Base-by-base conservation (phyloP, 2,797 vertebrate genomes). In the Poeciliopsis infans region DNA sequence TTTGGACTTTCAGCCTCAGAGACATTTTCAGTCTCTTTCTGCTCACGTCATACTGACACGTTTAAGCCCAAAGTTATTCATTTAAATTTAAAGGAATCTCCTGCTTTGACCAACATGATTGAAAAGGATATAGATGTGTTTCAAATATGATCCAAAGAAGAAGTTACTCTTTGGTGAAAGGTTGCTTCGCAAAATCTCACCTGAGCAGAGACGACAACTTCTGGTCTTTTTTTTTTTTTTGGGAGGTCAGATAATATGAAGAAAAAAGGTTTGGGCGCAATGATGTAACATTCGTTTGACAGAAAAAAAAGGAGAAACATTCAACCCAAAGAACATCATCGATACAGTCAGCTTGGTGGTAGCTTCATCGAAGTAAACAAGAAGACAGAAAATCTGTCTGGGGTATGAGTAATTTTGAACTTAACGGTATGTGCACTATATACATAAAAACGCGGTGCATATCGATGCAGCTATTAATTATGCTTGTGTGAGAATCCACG, bases 391-490 rank as follows among this genome's bases (percentile, higher is more conserved):
- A n/a, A 28, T 46, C 41, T 16, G 25, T 13, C 25, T 4, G n/a
- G 25, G 13, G n/a, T 70, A 3, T 11, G 43, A 46, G 45, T 18
- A 70, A 28, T 28, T 46, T 28, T 45, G 5, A n/a, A 4, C 11
- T 43, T n/a, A 6, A 69, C 43, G 46, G 13, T 49, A 78, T 59
- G 49, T 47, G 39, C 18, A n/a, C 23, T 41, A 77, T 71, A 85
- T 1, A 59, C 11, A 73, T 55, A 57, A 79, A 55, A 74, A 79
- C 51, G 7, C 72, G 13, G 28, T 81, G 70, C 66, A 78, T 77
- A 82, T 72, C 75, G 43, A 78, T 74, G 72, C 81, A 84, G 77
- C 81, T 81, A 83, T 84, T 91, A 91, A 92, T 94, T 94, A 90
- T 87, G 85, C 78, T 83, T 83, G 81, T 80, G 85, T 86, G 86